Percentiles rank a stretch among this genome's conserved stretches.
phyloP scores from a whole-genome alignment of 2,113 vertebrate species.

The Burhinus oedicnemus region DNA sequence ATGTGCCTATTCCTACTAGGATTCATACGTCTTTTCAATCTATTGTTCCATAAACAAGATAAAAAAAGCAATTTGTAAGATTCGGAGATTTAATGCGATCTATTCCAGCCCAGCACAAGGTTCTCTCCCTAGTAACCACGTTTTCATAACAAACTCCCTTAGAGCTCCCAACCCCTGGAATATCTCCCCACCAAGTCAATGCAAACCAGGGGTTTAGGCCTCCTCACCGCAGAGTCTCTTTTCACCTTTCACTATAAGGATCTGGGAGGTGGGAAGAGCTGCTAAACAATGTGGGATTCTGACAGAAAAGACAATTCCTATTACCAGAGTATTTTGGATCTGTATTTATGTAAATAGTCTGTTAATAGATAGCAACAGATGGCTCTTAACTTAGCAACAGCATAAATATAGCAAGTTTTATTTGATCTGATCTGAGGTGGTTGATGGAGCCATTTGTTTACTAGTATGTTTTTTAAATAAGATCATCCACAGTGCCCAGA shows the following conservation, averaged over 20 bases:
- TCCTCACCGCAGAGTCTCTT: neutral
- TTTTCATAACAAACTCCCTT: neutral
- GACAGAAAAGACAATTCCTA: neutral
- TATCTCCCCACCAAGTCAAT: neutral
- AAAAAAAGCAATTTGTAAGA: neutral
- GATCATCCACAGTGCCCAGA: conserved; percentile 3
- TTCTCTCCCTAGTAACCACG: neutral
- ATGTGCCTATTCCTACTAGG: neutral
- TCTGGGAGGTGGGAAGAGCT: neutral
- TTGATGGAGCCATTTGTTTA: conserved; percentile 46
- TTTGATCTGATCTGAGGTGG: conserved; percentile 35
- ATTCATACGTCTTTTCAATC: neutral
- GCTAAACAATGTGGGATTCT: neutral
- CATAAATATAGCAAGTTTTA: conserved; percentile 8
- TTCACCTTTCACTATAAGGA: neutral
- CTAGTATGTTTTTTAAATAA: conserved; percentile 16
- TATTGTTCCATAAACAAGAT: neutral
- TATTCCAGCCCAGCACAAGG: neutral
- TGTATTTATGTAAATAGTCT: neutral
- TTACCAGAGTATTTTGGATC: neutral
- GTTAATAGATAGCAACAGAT: conserved; percentile 27
- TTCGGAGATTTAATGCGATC: neutral
- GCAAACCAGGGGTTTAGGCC: neutral
- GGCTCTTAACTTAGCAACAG: conserved; percentile 21
- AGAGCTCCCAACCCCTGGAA: neutral